Conservation (phyloP, 64 coral and sea anemone genomes). For the Montipora capricornis region DNA sequence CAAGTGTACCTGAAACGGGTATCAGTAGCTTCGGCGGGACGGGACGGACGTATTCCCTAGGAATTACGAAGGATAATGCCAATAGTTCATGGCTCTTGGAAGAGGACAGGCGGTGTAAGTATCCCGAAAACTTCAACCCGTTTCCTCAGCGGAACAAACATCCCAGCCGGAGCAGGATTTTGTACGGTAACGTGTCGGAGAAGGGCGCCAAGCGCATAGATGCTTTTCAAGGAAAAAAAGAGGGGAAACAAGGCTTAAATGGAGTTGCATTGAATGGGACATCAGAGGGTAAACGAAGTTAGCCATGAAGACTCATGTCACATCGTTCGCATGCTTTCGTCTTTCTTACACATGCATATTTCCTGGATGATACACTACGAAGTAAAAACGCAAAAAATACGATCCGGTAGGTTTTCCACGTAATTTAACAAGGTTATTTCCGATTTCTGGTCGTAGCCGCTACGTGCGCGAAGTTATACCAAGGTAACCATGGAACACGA, state of each 20-base stretch:
- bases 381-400: too few species aligned
- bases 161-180: slow-evolving; percentile 70
- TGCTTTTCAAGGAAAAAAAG: slow-evolving; percentile 69
- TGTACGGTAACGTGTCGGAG: slow-evolving; percentile 86
- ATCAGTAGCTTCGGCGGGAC: neutral
- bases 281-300: slow-evolving; percentile 19
- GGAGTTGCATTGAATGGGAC: slow-evolving; percentile 30
- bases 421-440: too few species aligned
- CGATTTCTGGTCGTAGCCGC: too few species aligned
- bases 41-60: neutral
- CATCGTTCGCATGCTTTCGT: neutral
- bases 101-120: slow-evolving; percentile 81
- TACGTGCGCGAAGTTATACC: too few species aligned
- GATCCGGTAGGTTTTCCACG: too few species aligned
- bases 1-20: slow-evolving; percentile 49
- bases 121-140: slow-evolving; percentile 84
- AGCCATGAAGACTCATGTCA: neutral
- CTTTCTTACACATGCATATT: too few species aligned
- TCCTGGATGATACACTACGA: too few species aligned
- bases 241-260: slow-evolving; percentile 12
- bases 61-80: slow-evolving; percentile 1
- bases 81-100: slow-evolving; percentile 82
- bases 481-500: too few species aligned
- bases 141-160: slow-evolving; percentile 88
- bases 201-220: slow-evolving; percentile 84